A percentile compares a stretch with the other conserved stretches of the same genome.
These are phyloP conservation scores for Intellagama lesueurii DNA, from an alignment of 2,797 vertebrate species.

Conservation along the genomic window DNA sequence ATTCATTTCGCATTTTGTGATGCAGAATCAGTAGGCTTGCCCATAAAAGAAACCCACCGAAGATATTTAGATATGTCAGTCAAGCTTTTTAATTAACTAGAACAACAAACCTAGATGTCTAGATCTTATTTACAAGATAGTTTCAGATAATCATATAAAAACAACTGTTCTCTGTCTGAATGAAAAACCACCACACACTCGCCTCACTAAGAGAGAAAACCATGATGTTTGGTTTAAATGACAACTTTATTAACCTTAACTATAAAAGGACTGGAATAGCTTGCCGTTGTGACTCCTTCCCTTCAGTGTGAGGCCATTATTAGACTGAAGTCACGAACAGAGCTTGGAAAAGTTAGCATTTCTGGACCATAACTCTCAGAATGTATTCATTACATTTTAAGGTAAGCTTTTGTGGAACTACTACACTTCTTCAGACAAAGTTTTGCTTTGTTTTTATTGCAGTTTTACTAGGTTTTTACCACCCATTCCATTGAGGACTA, in stretches of 20 bases:
- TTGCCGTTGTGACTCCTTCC: not conserved
- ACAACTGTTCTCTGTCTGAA: slow-evolving; percentile 67
- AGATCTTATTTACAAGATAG: slow-evolving; percentile 76
- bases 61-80: slow-evolving; percentile 47
- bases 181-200: slow-evolving; percentile 64
- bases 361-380: too few species aligned
- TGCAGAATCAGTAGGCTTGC: slow-evolving; percentile 35
- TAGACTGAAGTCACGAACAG: not conserved
- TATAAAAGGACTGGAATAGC: not conserved
- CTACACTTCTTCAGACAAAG: too few species aligned
- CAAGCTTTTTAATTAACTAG: slow-evolving; percentile 58
- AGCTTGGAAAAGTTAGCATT: too few species aligned
- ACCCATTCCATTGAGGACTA: too few species aligned
- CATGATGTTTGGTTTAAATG: not conserved
- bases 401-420: too few species aligned
- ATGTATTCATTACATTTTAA: too few species aligned
- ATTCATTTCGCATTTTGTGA: slow-evolving; percentile 21
- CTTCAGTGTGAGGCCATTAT: not conserved
- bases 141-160: slow-evolving; percentile 76
- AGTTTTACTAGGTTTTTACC: too few species aligned
- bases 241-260: not conserved
- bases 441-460: too few species aligned
- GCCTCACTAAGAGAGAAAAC: too few species aligned
- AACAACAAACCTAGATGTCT: slow-evolving; percentile 54
- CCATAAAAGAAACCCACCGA: slow-evolving; percentile 5